A percentile compares a stretch with the other conserved stretches of the same genome.
phyloP scores from a whole-genome alignment of 2,888 invertebrate species.

The Erpobdella octoculata region DNA sequence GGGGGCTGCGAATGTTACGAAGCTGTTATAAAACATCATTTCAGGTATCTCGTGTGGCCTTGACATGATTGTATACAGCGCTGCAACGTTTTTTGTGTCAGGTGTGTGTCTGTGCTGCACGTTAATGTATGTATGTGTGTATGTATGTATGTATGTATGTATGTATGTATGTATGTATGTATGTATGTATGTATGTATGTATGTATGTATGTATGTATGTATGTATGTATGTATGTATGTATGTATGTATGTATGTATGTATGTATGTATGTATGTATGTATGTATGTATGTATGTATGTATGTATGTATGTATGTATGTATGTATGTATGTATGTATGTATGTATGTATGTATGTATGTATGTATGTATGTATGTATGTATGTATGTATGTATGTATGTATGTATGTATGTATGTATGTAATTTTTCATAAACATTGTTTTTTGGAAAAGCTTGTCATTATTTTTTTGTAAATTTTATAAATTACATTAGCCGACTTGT shows the following conservation, averaged over 20 bases:
- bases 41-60: too few species aligned
- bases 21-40: too few species aligned
- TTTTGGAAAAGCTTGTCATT: neutral
- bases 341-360: neutral
- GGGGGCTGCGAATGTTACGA: too few species aligned
- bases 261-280: conserved; percentile 1
- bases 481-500: too few species aligned
- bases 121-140: neutral
- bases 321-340: conserved; percentile 1
- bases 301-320: conserved; percentile 1
- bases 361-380: neutral
- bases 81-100: neutral
- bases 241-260: conserved; percentile 1
- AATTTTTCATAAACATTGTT: too few species aligned
- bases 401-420: neutral
- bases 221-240: neutral
- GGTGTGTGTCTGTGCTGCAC: neutral
- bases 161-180: conserved; percentile 10
- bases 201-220: neutral
- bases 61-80: too few species aligned
- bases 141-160: conserved; percentile 11
- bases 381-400: neutral
- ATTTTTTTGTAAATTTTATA: neutral
- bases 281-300: conserved; percentile 1
- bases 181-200: conserved; percentile 10